Conservation (phyloP, 2,113 vertebrate species). For the Leptosomus discolor region DNA sequence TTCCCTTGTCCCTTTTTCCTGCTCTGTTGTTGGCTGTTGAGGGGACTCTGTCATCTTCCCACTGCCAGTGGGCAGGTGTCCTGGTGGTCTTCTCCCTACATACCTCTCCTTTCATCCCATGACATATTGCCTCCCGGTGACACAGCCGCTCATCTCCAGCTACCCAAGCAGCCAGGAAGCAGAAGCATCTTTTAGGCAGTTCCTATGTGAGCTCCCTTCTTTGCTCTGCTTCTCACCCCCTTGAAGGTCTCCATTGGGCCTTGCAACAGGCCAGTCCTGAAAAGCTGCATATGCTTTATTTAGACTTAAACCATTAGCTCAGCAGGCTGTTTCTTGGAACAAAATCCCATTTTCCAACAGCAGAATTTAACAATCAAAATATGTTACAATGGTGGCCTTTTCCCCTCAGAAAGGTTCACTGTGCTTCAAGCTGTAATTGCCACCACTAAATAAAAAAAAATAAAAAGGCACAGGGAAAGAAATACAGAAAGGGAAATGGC, state of each 20-base stretch:
- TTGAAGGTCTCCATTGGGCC: neutral
- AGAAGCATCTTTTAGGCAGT: rapidly evolving
- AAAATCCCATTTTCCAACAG: neutral
- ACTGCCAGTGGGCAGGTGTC: neutral
- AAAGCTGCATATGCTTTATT: rapidly evolving
- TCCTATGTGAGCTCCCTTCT: neutral
- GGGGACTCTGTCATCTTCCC: neutral
- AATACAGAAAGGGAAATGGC: neutral
- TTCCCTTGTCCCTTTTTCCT: neutral
- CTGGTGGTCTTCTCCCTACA: neutral
- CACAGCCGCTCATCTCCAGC: neutral
- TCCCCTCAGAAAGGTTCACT: neutral
- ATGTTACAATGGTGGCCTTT: rapidly evolving
- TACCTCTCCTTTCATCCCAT: neutral
- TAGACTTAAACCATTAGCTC: neutral
- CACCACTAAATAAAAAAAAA: neutral
- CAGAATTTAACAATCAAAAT: neutral
- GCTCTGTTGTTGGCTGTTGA: neutral
- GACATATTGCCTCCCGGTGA: rapidly evolving
- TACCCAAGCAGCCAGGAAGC: neutral
- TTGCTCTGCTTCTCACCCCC: neutral
- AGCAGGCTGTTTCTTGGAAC: neutral
- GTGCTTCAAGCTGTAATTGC: neutral
- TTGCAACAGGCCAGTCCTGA: neutral
- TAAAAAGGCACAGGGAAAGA: too few relatives aligned